These are phyloP conservation scores for Volucella zonaria DNA, from an alignment of 2,888 invertebrate species.

Conservation along the genomic window DNA sequence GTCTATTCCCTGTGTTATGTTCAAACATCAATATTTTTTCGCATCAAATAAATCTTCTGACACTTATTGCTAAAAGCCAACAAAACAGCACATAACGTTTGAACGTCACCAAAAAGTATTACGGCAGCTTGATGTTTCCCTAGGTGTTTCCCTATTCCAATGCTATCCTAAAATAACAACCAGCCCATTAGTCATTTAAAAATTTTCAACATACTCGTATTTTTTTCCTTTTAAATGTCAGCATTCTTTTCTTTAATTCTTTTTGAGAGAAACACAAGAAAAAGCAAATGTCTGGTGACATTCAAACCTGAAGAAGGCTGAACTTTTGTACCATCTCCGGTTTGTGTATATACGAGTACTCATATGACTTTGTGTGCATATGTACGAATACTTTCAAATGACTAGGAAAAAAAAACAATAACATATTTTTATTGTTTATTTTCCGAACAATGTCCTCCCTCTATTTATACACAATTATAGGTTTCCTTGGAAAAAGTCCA, in stretches of 20 bases:
- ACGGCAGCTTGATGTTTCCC: background rate
- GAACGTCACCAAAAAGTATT: background rate
- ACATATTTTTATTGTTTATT: background rate
- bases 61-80: background rate
- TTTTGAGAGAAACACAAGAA: slow-evolving; percentile 22
- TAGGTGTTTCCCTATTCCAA: background rate
- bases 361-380: background rate
- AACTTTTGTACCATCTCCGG: slow-evolving; percentile 27
- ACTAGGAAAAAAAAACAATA: slow-evolving; percentile 34
- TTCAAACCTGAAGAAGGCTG: slow-evolving; percentile 22
- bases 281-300: slow-evolving; percentile 52
- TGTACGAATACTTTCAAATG: background rate
- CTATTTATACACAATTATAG: slow-evolving; percentile 39
- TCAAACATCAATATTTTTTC: slow-evolving; percentile 9
- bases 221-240: slow-evolving; percentile 17
- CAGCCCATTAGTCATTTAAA: slow-evolving; percentile 11
- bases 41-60: background rate
- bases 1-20: background rate
- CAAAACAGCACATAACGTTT: background rate
- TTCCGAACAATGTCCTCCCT: slow-evolving; percentile 27
- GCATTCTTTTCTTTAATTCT: background rate
- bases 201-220: background rate
- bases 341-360: background rate
- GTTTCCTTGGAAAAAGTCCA: slow-evolving; percentile 44
- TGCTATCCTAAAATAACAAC: background rate